Base-by-base conservation (phyloP, 2,113 vertebrate genomes). In the Strigops habroptila region DNA sequence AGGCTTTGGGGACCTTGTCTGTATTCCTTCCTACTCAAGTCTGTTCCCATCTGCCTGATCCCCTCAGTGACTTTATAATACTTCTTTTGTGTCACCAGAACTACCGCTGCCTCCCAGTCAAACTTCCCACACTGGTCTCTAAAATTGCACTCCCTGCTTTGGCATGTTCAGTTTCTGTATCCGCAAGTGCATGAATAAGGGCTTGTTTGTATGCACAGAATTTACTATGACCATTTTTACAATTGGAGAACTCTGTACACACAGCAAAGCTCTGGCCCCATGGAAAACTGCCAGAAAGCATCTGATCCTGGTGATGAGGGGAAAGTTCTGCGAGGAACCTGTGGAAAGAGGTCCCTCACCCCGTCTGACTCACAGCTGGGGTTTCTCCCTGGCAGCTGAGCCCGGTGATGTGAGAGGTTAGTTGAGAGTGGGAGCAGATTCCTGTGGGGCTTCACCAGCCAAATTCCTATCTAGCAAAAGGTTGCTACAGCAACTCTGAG, bases 401-500 rank as follows among this genome's bases (percentile, higher is more conserved):
- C 52, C 49, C 0, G 63, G 84, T 95, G 96, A 96, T 96, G 93
- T 96, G 94, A 96, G 84, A 97, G 93, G 93, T 96, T 62, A 83
- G 81, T 59, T 31, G 13, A 87, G 84, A 95, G 94, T 52, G 86
- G 90, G 80, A 88, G 93, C 93, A 88, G 83, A 97, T 97, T 97
- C 88, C 95, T 93, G 70, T 84, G 70, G 92, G 93, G 86, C 73
- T 97, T 90, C 86, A 96, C 80, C 88, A 95, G 96, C 95, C 96
- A 96, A 96, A 96, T 91, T 96, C 92, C 88, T 91, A 73, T 93
- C 93, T 87, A 96, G 92, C 44, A 84, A 93, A 94, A 90, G 95
- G 95, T 93, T 96, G 93, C 96, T 95, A 96, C 95, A 95, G 93
- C 95, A 96, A 96, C 96, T 94, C 90, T 64, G 92, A 95, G 96